Evolutionary conservation across 2,113 vertebrate species (phyloP), one percentile per base, ranked within the genome.

Genomic region (Odontesthes bonariensis): DNA sequence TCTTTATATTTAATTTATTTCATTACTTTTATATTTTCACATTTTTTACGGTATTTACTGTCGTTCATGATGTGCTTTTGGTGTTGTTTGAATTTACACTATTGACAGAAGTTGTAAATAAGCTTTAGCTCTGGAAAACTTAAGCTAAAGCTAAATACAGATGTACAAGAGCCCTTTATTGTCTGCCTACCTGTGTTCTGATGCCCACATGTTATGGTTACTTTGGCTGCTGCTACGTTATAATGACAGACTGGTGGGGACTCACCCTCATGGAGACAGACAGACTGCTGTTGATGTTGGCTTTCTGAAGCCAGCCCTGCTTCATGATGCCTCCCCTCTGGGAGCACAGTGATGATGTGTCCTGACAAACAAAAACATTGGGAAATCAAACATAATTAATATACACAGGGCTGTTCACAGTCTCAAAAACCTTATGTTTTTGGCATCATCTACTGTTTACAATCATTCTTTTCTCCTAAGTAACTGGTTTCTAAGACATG

Each of bases 251-350:
- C 53, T 56, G 74, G 38, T 33, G 51, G 23, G 82, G 86, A 89
- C 96, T 95, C 94, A 99, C 97, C 96, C 96, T 97, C 97, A 98
- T 98, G 89, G 97, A 97, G 60, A 99, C 98, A 2, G 96, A 97
- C 91, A 99, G 96, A 20, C 97, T 97, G 93, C 96, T 98, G 84
- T 98, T 98, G 69, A 98, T 95, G 75, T 99, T 99, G 74, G 97
- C 98, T 89, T 97, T 99, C 92, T 97, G 95, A 69, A 99, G 93
- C 98, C 97, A 99, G 87, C 98, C 98, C 92, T 99, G 97, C 89
- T 97, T 98, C 92, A 98, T 95, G 81, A 98, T 93, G 19, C 97
- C 97, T 6, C 96, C 97, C 83, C 95, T 99, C 91, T 99, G 97
- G 63, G 97, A 99, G 90, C 97, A 99, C 59, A 99, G 84, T 0